Evolutionary conservation across 2,797 vertebrate species (phyloP).

Genomic region (Urocyon cinereoargenteus): DNA sequence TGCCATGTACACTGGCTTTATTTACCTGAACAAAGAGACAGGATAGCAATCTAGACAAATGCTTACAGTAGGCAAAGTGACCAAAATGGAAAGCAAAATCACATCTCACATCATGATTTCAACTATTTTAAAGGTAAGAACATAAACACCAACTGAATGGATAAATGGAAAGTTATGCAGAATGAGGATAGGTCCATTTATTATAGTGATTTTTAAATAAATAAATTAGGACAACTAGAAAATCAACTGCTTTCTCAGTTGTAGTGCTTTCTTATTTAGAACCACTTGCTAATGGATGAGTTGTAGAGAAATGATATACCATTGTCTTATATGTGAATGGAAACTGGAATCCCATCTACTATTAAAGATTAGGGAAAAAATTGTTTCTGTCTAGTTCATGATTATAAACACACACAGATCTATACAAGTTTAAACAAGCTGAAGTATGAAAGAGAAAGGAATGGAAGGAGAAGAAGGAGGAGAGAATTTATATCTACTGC

Average conservation of each 20-base stretch:
- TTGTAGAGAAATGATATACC: background rate
- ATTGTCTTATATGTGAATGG: background rate
- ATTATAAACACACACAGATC: background rate
- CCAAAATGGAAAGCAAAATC: background rate
- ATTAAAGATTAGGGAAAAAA: background rate
- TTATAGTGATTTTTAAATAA: background rate
- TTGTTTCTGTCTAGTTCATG: background rate
- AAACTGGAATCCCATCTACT: conserved; percentile 8
- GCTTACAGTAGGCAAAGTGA: background rate
- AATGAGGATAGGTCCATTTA: background rate
- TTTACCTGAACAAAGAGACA: background rate
- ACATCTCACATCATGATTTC: background rate
- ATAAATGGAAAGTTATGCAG: background rate
- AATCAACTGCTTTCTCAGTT: background rate
- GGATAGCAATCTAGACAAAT: background rate
- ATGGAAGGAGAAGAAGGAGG: background rate
- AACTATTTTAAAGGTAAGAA: conserved; percentile 14
- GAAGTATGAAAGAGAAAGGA: background rate
- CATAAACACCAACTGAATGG: background rate
- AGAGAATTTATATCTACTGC: background rate
- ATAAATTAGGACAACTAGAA: background rate
- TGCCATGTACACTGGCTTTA: background rate
- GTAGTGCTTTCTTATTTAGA: background rate
- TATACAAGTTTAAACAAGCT: background rate
- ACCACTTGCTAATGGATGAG: background rate